Evolutionary conservation across 2,888 invertebrate species (phyloP), one percentile per base, ranked within the genome.

Genomic region (Psylliodes chrysocephalus): DNA sequence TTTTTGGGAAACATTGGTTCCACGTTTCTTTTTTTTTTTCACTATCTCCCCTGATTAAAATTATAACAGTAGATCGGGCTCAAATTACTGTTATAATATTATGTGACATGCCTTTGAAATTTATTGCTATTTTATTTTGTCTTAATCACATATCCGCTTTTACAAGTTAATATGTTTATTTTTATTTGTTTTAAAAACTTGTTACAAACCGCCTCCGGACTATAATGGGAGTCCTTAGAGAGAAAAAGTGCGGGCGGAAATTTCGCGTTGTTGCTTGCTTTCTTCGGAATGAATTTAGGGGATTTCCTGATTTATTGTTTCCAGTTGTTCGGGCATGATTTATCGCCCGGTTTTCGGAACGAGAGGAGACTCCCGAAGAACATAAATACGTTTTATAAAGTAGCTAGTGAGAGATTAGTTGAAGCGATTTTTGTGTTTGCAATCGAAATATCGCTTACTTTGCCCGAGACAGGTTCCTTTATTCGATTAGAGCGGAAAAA

Each of bases 241-340:
- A 33, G 33, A 56, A 46, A 44, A 44, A 30, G 15, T 18, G 53
- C 28, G 46, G 59, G 33, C 51, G 64, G 56, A 52, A 52, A 60
- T 52, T 64, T 64, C 60, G 60, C 60, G 56, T 56, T 64, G 60
- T 64, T 64, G 60, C 46, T 60, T 52, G 52, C 52, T 56, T 64
- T 64, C 64, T 55, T 64, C 51, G 19, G 52, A 64, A 60, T 47
- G 60, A 64, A 64, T 56, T 60, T 53, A 35, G 60, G 64, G 61
- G 62, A 66, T 63, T 66, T 63, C 60, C 55, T 66, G 66, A 66
- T 66, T 66, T 66, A 66, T 61, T 63, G 66, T 63, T 63, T 66
- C 60, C 66, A 62, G 59, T 66, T 63, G 66, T 63, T 55, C 40
- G 60, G 55, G 59, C 62, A 62, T 66, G 66, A 66, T 66, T 66